Conservation (phyloP, 2,797 vertebrate genomes). For the Morelia viridis region DNA sequence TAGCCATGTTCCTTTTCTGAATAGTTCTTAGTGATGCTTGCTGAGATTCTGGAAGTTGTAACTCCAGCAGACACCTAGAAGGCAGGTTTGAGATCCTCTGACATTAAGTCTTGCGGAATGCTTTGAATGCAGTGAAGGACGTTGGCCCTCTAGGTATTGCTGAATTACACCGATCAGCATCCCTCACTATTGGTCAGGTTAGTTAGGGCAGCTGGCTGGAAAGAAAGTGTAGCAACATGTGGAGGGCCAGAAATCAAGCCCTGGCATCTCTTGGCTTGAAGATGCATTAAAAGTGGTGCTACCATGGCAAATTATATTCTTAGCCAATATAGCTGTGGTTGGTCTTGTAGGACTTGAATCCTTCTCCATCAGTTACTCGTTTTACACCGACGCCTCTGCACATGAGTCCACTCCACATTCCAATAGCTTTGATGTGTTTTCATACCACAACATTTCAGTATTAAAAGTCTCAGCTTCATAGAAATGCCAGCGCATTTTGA, state of each 20-base stretch:
- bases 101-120: background rate
- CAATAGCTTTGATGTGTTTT: conserved; percentile 6
- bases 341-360: background rate
- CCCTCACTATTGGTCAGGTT: background rate
- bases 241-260: background rate
- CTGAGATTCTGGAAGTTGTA: background rate
- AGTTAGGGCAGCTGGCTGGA: background rate
- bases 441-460: background rate
- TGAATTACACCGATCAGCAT: background rate
- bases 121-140: background rate
- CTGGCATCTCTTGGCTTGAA: background rate
- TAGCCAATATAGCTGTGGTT: background rate
- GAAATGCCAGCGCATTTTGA: background rate
- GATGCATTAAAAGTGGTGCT: background rate
- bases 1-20: background rate
- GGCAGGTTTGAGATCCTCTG: background rate
- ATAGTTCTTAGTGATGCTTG: background rate
- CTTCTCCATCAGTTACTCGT: background rate
- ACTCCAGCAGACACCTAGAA: background rate
- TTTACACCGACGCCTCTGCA: background rate
- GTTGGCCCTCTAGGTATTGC: background rate
- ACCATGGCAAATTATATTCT: background rate
- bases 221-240: background rate
- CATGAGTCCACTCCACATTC: background rate
- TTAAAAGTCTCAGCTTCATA: background rate